Conservation (phyloP, 2,113 vertebrate genomes). For the Sisor rabdophorus region DNA sequence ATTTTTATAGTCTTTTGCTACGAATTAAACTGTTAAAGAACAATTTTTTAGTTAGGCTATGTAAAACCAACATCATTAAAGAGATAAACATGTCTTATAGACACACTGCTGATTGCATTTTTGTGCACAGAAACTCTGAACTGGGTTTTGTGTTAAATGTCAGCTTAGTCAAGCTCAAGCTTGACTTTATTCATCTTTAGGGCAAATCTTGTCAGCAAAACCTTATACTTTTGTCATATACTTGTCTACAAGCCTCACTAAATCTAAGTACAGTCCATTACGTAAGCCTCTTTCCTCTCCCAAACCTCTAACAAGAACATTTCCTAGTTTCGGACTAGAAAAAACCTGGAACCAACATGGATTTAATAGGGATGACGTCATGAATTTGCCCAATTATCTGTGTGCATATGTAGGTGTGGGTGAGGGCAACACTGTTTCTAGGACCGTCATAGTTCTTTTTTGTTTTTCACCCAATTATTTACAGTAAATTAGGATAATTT, state of each 20-base stretch:
- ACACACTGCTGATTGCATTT: not conserved
- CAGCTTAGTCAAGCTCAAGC: not conserved
- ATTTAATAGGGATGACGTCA: not conserved
- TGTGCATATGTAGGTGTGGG: not conserved
- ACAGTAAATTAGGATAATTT: not conserved
- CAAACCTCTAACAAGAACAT: not conserved
- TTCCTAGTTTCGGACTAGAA: not conserved
- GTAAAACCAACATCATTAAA: not conserved
- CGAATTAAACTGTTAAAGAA: not conserved
- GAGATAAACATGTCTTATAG: not conserved
- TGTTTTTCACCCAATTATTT: not conserved
- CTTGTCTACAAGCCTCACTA: not conserved
- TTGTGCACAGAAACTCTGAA: not conserved
- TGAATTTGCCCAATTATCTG: not conserved
- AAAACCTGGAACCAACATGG: not conserved
- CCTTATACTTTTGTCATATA: not conserved
- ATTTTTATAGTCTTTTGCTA: not conserved
- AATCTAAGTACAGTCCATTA: not conserved
- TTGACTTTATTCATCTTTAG: not conserved
- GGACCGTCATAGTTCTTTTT: not conserved
- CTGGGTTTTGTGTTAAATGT: not conserved
- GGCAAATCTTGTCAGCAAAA: not conserved
- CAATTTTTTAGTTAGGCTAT: not conserved
- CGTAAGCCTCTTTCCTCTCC: not conserved
- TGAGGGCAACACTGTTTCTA: not conserved